Conservation (phyloP, 92 coral and sea anemone genomes). For the Umimayanthus chanpuru region DNA sequence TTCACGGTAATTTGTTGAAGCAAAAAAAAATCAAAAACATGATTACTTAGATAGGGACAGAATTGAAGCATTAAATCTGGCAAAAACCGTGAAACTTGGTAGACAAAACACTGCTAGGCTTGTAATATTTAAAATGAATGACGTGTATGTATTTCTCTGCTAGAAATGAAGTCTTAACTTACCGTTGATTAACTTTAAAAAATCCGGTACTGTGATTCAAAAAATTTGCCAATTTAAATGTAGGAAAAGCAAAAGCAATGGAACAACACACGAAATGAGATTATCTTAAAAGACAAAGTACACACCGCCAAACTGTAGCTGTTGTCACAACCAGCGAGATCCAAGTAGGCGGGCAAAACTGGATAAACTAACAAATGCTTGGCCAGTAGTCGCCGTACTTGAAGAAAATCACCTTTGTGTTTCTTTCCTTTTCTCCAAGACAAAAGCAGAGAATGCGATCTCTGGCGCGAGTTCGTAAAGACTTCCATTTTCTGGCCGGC, state of each 20-base stretch:
- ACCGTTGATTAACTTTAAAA: not conserved
- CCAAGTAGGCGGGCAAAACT: not conserved
- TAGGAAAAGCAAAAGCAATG: not conserved
- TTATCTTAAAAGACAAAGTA: not conserved
- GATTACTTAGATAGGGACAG: not conserved
- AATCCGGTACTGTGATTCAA: not conserved
- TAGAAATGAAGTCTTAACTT: not conserved
- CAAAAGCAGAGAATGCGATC: not conserved
- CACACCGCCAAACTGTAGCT: conserved; percentile 4
- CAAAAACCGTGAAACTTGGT: not conserved
- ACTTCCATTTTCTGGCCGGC: conserved; percentile 20
- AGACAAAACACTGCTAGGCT: not conserved
- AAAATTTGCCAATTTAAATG: not conserved
- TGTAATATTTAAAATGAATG: not conserved
- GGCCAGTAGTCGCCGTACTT: conserved; percentile 4
- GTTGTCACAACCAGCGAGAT: conserved; percentile 5
- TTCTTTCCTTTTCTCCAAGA: conserved; percentile 15
- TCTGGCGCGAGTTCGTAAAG: not conserved
- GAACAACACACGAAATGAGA: not conserved
- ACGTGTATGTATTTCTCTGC: not conserved
- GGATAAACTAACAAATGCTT: conserved; percentile 24
- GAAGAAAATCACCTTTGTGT: conserved; percentile 16
- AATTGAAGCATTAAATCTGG: not conserved
- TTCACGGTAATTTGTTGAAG: not conserved
- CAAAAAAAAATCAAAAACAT: not conserved